phyloP scores from a whole-genome alignment of 2,888 invertebrate genomes.

The Andrena hattorfiana region DNA sequence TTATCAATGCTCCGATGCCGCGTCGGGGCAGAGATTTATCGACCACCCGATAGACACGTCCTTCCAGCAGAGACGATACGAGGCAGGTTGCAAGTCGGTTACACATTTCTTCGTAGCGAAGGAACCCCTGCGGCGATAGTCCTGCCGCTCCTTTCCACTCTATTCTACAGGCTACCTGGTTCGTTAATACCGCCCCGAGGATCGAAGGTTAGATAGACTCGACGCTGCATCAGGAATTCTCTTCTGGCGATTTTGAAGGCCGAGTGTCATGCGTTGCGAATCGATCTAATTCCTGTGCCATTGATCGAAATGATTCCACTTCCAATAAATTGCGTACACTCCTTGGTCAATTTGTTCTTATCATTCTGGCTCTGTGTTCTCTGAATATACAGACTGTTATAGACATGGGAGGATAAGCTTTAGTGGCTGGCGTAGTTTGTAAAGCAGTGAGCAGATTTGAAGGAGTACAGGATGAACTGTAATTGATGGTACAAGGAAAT shows the following conservation, averaged over 20 bases:
- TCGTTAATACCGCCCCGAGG: slow-evolving; percentile 20
- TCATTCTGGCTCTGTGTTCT: too few species aligned
- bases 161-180: slow-evolving; percentile 37
- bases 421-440: too few species aligned
- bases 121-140: slow-evolving; percentile 68
- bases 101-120: slow-evolving; percentile 57
- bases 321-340: too few species aligned
- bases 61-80: slow-evolving; percentile 63
- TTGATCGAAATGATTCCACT: neutral
- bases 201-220: slow-evolving; percentile 18
- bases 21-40: slow-evolving; percentile 45
- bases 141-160: slow-evolving; percentile 41
- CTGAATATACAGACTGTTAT: too few species aligned
- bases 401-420: too few species aligned
- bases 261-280: too few species aligned
- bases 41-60: slow-evolving; percentile 57
- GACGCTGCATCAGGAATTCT: slow-evolving; percentile 10
- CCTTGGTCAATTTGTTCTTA: too few species aligned
- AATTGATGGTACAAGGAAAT: too few species aligned
- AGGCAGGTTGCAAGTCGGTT: slow-evolving; percentile 69
- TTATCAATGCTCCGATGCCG: slow-evolving; percentile 10
- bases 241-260: too few species aligned
- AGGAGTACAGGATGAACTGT: too few species aligned
- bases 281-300: neutral
- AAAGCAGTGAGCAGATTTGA: too few species aligned